These are phyloP conservation scores for Leptinotarsa peninsularis DNA, from an alignment of 2,888 invertebrate genomes.

Conservation along the genomic window DNA sequence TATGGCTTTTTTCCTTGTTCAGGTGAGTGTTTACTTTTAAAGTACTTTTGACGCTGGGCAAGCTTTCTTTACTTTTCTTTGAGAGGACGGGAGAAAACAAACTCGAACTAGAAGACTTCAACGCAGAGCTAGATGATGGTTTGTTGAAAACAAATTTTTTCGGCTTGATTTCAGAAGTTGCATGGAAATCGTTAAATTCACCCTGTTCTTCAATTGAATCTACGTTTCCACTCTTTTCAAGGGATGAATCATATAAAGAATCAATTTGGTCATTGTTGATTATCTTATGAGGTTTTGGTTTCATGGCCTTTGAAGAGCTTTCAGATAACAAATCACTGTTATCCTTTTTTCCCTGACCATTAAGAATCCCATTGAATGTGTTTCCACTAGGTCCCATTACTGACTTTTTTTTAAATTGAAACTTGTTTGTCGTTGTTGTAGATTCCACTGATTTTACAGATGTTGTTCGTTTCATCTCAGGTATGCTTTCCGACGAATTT, in stretches of 20 bases:
- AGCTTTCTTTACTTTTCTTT: background rate
- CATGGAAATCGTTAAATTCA: background rate
- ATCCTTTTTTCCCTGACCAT: background rate
- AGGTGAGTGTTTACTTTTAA: background rate
- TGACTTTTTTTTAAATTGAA: conserved; percentile 35
- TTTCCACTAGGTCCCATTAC: too few species aligned
- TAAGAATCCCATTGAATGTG: background rate
- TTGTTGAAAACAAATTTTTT: conserved; percentile 52
- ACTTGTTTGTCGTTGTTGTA: conserved; percentile 23
- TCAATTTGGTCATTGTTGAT: background rate
- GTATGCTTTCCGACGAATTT: background rate
- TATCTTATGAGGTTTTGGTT: background rate
- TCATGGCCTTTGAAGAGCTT: background rate
- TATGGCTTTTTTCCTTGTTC: conserved; percentile 26
- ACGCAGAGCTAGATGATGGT: conserved; percentile 32
- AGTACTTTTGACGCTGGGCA: conserved; percentile 12
- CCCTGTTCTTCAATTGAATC: background rate
- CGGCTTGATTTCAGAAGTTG: conserved; percentile 37
- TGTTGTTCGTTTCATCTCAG: background rate
- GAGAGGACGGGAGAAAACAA: conserved; percentile 19
- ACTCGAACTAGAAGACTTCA: conserved; percentile 33
- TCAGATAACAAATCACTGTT: background rate
- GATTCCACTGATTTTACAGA: background rate
- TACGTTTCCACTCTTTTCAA: background rate
- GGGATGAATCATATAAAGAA: background rate